A percentile compares a stretch with the other conserved stretches of the same genome.
Evolutionary conservation across 2,888 invertebrate genomes (phyloP).

Genomic region (Amphipoea oculea): DNA sequence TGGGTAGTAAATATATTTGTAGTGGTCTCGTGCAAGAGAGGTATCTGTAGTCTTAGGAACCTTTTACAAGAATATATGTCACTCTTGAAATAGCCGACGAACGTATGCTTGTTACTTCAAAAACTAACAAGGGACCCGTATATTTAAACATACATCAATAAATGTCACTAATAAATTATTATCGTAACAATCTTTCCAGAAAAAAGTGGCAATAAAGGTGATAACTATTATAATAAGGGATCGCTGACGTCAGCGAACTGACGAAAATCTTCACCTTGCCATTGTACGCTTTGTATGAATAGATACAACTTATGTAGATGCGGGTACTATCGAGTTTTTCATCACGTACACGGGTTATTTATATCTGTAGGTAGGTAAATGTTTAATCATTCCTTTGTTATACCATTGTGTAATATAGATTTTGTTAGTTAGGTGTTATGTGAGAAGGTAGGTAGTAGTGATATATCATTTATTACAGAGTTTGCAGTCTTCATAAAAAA

Average conservation of each 20-base stretch:
- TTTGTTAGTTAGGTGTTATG: background rate
- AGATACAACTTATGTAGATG: constrained; percentile 61
- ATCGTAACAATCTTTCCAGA: constrained; percentile 26
- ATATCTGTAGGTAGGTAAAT: constrained; percentile 27
- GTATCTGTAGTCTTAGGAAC: no score
- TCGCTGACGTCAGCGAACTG: constrained; percentile 63
- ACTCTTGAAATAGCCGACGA: background rate
- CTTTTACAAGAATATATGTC: background rate
- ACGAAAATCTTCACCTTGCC: constrained; percentile 69
- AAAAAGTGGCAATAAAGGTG: constrained; percentile 15
- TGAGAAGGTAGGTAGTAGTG: no score
- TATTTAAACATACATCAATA: background rate
- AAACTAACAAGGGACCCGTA: constrained; percentile 22
- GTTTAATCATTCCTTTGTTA: constrained; percentile 22
- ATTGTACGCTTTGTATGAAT: constrained; percentile 53
- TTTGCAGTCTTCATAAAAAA: background rate
- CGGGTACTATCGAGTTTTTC: constrained; percentile 53
- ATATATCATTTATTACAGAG: background rate
- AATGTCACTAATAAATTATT: constrained; percentile 6
- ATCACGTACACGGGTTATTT: constrained; percentile 36
- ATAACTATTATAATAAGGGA: constrained; percentile 38
- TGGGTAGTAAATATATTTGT: background rate
- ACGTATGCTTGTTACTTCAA: background rate
- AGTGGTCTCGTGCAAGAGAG: background rate
- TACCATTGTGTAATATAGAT: background rate